Conservation (phyloP, 2,113 vertebrate genomes). For the Xiphophorus couchianus region DNA sequence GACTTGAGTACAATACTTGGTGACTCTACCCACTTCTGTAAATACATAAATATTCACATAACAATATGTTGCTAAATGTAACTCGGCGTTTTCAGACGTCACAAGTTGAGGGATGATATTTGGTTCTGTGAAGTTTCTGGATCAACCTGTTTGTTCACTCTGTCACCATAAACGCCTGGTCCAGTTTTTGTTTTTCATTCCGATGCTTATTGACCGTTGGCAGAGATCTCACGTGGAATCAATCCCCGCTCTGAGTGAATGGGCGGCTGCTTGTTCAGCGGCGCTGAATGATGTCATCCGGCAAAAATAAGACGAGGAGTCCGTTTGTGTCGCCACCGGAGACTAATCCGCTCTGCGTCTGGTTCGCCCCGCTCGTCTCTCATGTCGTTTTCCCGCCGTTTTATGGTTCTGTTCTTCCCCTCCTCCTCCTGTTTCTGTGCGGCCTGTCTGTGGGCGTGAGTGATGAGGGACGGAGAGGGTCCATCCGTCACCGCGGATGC, state of each 20-base stretch:
- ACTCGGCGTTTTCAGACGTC: too few species aligned
- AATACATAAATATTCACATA: too few species aligned
- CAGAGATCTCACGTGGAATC: background rate
- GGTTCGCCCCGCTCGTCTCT: background rate
- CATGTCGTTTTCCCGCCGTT: background rate
- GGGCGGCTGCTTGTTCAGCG: background rate
- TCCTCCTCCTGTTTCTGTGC: constrained; percentile 2
- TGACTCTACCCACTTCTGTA: too few species aligned
- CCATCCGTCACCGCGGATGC: constrained; percentile 61
- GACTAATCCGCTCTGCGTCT: background rate
- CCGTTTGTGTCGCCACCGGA: background rate
- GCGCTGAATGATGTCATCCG: constrained; percentile 22
- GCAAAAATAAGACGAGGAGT: constrained; percentile 8
- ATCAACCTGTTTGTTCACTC: background rate
- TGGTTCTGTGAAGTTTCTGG: background rate
- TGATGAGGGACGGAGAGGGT: constrained; percentile 46
- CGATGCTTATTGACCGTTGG: background rate
- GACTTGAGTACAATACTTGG: too few species aligned
- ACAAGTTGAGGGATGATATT: background rate
- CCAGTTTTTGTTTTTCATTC: background rate
- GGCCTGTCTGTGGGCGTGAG: constrained; percentile 44
- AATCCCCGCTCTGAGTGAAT: background rate
- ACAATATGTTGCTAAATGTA: too few species aligned
- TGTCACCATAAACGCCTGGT: background rate
- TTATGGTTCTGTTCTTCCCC: background rate